Base-by-base conservation (phyloP, 2,888 invertebrate genomes). In the Psococerastis gibbosa region DNA sequence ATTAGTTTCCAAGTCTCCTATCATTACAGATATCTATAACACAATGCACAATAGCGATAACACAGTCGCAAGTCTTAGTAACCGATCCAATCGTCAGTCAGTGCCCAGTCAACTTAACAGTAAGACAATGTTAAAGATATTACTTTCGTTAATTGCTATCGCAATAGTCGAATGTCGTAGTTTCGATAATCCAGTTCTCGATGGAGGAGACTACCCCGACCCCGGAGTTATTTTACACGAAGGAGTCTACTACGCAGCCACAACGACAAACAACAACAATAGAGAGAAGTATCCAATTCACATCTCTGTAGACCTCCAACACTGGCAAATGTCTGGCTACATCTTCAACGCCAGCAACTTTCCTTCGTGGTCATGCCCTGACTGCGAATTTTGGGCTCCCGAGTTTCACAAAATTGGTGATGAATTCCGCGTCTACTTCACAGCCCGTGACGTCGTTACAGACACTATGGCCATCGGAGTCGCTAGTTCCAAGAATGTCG, bases 361-460 rank as follows among this genome's bases (percentile, higher is more conserved):
- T 9, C 35, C 35, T 15, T 9, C 8, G 9, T 34, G 35, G 35
- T 13, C 35, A 8, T 9, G 18, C 6, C 11, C 6, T 11, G 27
- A 27, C 27, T 8, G 9, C 16, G 35, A 34, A 16, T 34, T 34
- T 34, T 34, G 35, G 35, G 35, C 35, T 6, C 35, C 35, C 8
- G 35, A 34, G 18, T 9, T 34, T 34, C 35, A 34, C 15, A 8
- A 17, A 34, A 17, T 34, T 34, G 35, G 35, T 8, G 15, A 34
- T 15, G 8, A 15, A 15, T 34, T 16, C 35, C 8, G 11, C 11
- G 27, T 27, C 27, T 27, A 27, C 27, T 27, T 27, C 27, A 27
- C 27, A 11, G 27, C 27, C 27, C 27, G 27, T 9, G 27, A 27
- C 11, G 27, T 27, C 27, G 27, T 9, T 6, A 27, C 6, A 27